Conservation (phyloP, 2,113 vertebrate genomes). For the Caracal caracal region DNA sequence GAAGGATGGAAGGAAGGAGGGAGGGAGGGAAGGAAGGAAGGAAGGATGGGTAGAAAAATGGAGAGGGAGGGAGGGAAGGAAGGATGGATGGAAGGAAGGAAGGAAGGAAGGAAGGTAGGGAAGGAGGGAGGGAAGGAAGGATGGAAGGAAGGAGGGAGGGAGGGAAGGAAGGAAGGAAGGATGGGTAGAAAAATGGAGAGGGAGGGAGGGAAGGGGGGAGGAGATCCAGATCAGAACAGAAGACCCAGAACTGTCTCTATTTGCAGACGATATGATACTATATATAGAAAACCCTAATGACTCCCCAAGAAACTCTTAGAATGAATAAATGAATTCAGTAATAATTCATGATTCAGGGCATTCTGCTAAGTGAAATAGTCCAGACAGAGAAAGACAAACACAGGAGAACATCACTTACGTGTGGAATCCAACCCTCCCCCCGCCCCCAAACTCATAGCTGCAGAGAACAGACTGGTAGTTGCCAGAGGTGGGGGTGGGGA, state of each 20-base stretch:
- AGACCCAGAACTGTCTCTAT: not conserved
- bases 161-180: too few species aligned
- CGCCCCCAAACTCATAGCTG: not conserved
- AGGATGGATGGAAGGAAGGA: too few species aligned
- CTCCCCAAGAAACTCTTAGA: not conserved
- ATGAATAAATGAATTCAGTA: not conserved
- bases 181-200: too few species aligned
- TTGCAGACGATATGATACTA: not conserved
- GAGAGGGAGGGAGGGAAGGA: too few species aligned
- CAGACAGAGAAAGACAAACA: not conserved
- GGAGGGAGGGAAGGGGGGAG: too few species aligned
- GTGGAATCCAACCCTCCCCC: not conserved
- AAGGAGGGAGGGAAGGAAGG: too few species aligned
- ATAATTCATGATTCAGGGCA: not conserved
- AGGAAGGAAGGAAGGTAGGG: too few species aligned
- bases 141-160: too few species aligned
- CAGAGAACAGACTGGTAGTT: not conserved
- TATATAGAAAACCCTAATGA: not conserved
- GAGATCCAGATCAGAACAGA: not conserved
- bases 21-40: too few species aligned
- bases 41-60: too few species aligned
- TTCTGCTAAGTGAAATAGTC: not conserved
- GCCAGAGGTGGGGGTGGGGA: not conserved
- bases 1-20: too few species aligned
- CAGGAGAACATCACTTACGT: not conserved